Evolutionary conservation across 2,797 vertebrate genomes (phyloP).

Genomic region (Acipenser oxyrinchus): DNA sequence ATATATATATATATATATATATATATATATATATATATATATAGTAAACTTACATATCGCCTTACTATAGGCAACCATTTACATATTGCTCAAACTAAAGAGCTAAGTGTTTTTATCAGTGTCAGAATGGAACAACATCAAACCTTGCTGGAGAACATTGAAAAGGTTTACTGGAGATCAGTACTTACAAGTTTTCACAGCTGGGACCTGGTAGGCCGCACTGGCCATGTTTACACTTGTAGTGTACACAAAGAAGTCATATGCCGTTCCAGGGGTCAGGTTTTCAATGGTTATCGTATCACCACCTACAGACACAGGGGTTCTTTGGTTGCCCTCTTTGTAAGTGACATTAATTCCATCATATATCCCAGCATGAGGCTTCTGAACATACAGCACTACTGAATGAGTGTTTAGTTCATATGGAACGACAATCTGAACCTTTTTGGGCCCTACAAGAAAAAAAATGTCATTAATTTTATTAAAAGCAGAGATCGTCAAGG

Average conservation of each 20-base stretch:
- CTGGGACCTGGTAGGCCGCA: constrained; percentile 42
- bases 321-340: constrained; percentile 36
- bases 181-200: constrained; percentile 70
- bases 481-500: neutral
- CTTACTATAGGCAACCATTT: too few species aligned
- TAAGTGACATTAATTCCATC: constrained; percentile 59
- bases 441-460: constrained; percentile 56
- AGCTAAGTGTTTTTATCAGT: too few species aligned
- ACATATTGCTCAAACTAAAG: too few species aligned
- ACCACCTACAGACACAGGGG: constrained; percentile 33
- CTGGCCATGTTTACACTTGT: constrained; percentile 59
- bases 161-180: neutral
- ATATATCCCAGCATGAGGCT: constrained; percentile 53
- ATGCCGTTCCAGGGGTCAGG: constrained; percentile 63
- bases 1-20: too few species aligned
- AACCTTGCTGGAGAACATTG: too few species aligned
- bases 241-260: constrained; percentile 58
- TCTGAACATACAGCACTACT: constrained; percentile 59
- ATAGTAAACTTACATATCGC: too few species aligned
- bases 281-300: constrained; percentile 43
- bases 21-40: too few species aligned
- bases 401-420: constrained; percentile 41
- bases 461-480: neutral
- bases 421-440: constrained; percentile 54
- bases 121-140: too few species aligned